Percentiles rank a stretch among this genome's conserved stretches.
These are phyloP conservation scores for Amiota communis DNA, from an alignment of 2,888 invertebrate species.

Conservation along the genomic window DNA sequence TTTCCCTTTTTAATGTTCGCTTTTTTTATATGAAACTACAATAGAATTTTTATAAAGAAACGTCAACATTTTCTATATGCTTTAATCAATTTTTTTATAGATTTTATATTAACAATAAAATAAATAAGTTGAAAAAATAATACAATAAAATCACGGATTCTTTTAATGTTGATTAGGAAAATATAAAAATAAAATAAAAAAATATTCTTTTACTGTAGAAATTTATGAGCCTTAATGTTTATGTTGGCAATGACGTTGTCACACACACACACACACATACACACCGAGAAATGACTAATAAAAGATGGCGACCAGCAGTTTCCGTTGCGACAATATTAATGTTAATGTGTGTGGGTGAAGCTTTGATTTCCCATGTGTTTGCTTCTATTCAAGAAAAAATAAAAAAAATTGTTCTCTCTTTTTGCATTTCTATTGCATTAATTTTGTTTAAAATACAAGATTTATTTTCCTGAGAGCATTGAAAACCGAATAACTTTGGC, in stretches of 20 bases:
- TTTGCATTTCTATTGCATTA: conserved; percentile 24
- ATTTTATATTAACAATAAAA: no score
- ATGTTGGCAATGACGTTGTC: conserved; percentile 43
- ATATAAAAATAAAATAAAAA: neutral
- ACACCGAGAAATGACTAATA: neutral
- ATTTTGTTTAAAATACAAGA: conserved; percentile 15
- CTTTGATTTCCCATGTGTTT: conserved; percentile 42
- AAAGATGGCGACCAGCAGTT: conserved; percentile 55
- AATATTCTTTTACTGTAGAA: conserved; percentile 12
- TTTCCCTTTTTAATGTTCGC: no score
- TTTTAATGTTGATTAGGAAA: neutral
- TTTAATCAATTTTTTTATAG: no score
- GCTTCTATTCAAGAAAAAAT: conserved; percentile 41
- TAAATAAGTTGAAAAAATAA: no score
- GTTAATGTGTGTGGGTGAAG: conserved; percentile 26
- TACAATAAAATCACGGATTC: no score
- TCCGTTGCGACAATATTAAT: conserved; percentile 42
- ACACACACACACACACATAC: no score
- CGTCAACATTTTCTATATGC: no score
- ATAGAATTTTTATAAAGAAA: no score
- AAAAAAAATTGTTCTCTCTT: neutral
- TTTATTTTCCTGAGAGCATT: conserved; percentile 32
- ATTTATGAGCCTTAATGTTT: conserved; percentile 25
- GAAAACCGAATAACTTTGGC: conserved; percentile 36
- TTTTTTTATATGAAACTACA: no score